A percentile compares a stretch with the other conserved stretches of the same genome.
phyloP scores from a whole-genome alignment of 1,140 invertebrate species.

The Heliconius hermathena region DNA sequence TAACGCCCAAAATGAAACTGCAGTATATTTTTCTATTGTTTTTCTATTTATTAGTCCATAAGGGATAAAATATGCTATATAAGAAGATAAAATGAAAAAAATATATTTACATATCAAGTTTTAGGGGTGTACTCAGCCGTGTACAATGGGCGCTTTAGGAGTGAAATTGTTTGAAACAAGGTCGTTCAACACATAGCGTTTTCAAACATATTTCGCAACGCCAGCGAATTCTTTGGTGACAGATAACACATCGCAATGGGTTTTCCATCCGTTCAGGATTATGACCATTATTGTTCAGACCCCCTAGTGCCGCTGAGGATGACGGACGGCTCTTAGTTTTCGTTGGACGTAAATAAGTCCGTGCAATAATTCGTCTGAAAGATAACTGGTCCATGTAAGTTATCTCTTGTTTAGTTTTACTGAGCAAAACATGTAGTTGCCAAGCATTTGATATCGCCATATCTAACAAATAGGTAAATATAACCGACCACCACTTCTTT shows the following conservation, averaged over 20 bases:
- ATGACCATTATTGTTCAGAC: constrained; percentile 47
- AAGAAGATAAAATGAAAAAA: constrained; percentile 41
- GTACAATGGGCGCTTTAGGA: constrained; percentile 42
- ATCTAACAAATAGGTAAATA: constrained; percentile 58
- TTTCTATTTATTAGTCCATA: constrained; percentile 35
- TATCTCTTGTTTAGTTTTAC: constrained; percentile 41
- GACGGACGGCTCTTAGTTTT: constrained; percentile 45
- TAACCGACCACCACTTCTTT: constrained; percentile 42
- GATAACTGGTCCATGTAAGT: constrained; percentile 48
- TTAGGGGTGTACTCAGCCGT: constrained; percentile 43
- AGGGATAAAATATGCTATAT: constrained; percentile 45
- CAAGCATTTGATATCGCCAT: constrained; percentile 54
- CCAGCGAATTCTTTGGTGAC: constrained; percentile 45
- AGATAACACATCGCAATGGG: constrained; percentile 47
- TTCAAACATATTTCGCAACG: constrained; percentile 47
- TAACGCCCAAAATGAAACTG: constrained; percentile 43
- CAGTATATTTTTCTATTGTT: constrained; percentile 27
- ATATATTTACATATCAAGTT: constrained; percentile 40
- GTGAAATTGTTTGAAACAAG: constrained; percentile 48
- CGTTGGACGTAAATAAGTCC: constrained; percentile 43
- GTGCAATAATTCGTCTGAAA: constrained; percentile 46
- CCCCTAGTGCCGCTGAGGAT: constrained; percentile 42
- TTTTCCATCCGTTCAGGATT: constrained; percentile 46
- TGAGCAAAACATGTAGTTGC: constrained; percentile 50
- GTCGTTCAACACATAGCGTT: constrained; percentile 48